Base-by-base conservation (phyloP, 2,113 vertebrate species). In the Excalfactoria chinensis region DNA sequence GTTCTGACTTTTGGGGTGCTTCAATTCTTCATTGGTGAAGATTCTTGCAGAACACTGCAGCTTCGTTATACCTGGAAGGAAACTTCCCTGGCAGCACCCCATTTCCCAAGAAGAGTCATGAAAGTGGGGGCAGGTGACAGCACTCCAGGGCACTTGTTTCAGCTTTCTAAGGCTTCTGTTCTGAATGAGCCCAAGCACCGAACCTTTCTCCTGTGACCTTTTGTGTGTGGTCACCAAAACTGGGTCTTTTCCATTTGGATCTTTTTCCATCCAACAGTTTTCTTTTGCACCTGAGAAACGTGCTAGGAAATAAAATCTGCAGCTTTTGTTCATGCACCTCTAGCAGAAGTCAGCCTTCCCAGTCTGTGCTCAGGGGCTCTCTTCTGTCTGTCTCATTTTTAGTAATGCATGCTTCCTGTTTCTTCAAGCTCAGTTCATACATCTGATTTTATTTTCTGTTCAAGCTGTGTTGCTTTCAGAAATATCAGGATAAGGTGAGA, bases 131-230 rank as follows among this genome's bases (percentile, higher is more conserved):
- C 73, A 78, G 88, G 82, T 2, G 4, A 49, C 25, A 44, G 40
- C 59, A 87, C 77, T 93, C 84, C 78, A 90, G 37, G 49, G 71
- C 85, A 90, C 92, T 79, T 74, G 7, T 70, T 86, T 84, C 41
- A 66, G 84, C 67, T 92, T 96, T 88, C 74, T 75, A 82, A 59
- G 67, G 80, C 84, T 94, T 92, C 91, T 86, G 32, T 92, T 90
- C 88, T 75, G 59, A 90, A 66, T 19, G 44, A 75, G 41, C 67
- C 72, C 20, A 69, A 85, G 89, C 59, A 81, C 18, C 64, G 43
- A 93, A 82, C 0, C 0, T 82, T 92, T 66, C 62, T 94, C 62
- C 67, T 81, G 32, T 78, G 62, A 37, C 28, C 75, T 90, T 85
- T 91, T 77, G 60, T 64, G 18, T 2, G 0, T 15, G n/a, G 22